Percentiles rank a stretch among this genome's conserved stretches.
These are phyloP conservation scores for Cyanoderma ruficeps DNA, from an alignment of 2,113 vertebrate species.

Conservation along the genomic window DNA sequence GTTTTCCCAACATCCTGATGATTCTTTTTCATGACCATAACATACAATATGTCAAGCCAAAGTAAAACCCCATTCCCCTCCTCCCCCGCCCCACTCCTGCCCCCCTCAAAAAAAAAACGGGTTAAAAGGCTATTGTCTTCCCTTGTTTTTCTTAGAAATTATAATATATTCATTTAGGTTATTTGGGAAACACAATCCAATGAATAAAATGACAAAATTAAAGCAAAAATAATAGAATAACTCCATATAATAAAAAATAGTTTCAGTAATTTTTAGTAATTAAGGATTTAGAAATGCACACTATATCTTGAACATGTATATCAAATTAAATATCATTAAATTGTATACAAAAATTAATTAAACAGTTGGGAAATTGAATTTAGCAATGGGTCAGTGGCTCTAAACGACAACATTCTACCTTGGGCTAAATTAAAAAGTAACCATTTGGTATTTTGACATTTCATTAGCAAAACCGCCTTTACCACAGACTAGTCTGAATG, in stretches of 20 bases:
- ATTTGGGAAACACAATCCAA: background rate
- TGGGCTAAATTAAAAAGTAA: constrained; percentile 70
- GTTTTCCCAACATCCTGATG: background rate
- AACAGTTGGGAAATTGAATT: constrained; percentile 70
- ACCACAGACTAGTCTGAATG: background rate
- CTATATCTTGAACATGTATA: constrained; percentile 37
- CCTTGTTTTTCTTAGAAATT: background rate
- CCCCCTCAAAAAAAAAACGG: background rate
- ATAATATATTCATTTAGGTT: background rate
- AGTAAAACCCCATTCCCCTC: too few relatives aligned
- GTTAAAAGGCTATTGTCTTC: background rate
- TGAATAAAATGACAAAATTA: background rate
- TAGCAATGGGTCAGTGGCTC: constrained; percentile 66
- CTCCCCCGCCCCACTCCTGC: too few relatives aligned
- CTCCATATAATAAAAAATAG: background rate
- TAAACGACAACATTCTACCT: constrained; percentile 53
- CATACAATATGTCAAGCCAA: background rate
- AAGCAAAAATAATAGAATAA: background rate
- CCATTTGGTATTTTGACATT: constrained; percentile 57
- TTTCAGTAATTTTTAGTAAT: constrained; percentile 36
- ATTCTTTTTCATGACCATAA: background rate
- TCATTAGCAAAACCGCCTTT: constrained; percentile 43
- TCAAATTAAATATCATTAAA: constrained; percentile 69
- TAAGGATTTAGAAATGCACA: constrained; percentile 1
- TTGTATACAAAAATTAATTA: constrained; percentile 71